Base-by-base conservation (phyloP, 30 jellyfish, hydroid and myxozoan genomes). In the Aurelia sp. region DNA sequence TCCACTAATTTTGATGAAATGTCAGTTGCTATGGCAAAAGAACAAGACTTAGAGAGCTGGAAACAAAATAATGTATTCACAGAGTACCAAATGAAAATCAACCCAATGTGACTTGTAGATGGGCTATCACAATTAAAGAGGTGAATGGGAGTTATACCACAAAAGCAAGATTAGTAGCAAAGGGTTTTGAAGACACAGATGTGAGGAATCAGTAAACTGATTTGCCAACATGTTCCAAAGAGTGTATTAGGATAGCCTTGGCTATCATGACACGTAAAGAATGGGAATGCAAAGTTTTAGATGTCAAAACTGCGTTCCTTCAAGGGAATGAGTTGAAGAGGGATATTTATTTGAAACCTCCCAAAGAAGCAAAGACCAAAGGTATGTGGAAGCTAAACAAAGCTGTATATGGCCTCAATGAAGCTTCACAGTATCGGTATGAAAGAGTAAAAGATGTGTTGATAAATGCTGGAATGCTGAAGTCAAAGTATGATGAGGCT, bases 251-350 rank as follows among this genome's bases (percentile, higher is more conserved):
- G 48, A 22, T 76, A 58, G 76, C 76, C 60, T 52, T 76, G 33
- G 76, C 88, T 35, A 76, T 76, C 62, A 52, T 59, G 62, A 78
- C 88, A 52, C 18, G 64, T 57, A 55, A 76, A 30, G 40, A 76
- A 6, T 76, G 78, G 88, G 64, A 35, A 59, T 62, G 82, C 88
- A 76, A 76, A 9, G 35, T 44, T 31, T 62, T 76, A 76, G 88
- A 76, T 59, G 76, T 76, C 76, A 55, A 76, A 57, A 76, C 77
- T 59, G 88, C 88, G 27, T 76, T 76, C 88, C 76, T 76, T 76
- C 78, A 76, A 76, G 88, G 88, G 30, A 76, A 76, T 24, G 78
- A 76, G 64, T 31, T 76, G 62, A 62, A 55, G 62, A 59, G 88
- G 64, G 76, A 55, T 44, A 62, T 76, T 24, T 52, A 57, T 76